These are phyloP conservation scores for Xiphydria camelus DNA, from an alignment of 2,888 invertebrate species.

Conservation along the genomic window DNA sequence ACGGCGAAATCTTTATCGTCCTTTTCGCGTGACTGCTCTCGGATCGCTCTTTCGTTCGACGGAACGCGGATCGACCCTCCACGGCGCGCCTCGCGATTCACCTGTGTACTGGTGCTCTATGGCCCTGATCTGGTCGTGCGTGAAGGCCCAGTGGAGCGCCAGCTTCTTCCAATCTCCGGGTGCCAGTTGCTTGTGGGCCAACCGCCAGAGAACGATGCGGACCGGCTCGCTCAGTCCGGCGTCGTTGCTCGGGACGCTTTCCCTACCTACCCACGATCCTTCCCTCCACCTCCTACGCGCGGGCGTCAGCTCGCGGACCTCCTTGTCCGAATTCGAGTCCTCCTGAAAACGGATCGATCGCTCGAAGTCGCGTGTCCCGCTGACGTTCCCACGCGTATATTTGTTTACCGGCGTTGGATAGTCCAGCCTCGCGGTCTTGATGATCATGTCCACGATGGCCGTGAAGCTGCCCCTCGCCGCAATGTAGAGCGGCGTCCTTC, in stretches of 20 bases:
- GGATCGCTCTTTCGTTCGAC: not conserved
- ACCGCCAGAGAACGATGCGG: conserved; percentile 60
- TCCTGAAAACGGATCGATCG: conserved; percentile 34
- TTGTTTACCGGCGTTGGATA: conserved; percentile 64
- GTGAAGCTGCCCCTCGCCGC: conserved; percentile 83
- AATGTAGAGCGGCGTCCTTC: conserved; percentile 73
- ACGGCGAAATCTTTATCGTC: conserved; percentile 47
- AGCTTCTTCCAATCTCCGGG: conserved; percentile 69
- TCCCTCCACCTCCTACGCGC: conserved; percentile 44
- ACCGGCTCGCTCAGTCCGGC: conserved; percentile 51
- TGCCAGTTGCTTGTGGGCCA: conserved; percentile 65
- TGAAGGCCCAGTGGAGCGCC: conserved; percentile 70
- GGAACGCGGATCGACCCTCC: conserved; percentile 29
- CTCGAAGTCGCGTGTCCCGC: no score
- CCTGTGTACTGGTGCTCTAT: conserved; percentile 75
- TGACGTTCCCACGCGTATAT: no score
- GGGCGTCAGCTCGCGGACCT: conserved; percentile 42
- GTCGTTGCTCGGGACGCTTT: conserved; percentile 34
- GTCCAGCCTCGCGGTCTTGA: conserved; percentile 73
- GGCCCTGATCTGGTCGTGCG: conserved; percentile 69
- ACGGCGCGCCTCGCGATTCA: no score
- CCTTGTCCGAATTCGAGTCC: conserved; percentile 40
- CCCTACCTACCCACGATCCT: conserved; percentile 34
- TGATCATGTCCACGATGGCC: conserved; percentile 81
- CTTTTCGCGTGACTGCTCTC: conserved; percentile 45